Evolutionary conservation across 2,888 invertebrate genomes (phyloP), one percentile per base, ranked within the genome.

Genomic region (Papilio protenor): DNA sequence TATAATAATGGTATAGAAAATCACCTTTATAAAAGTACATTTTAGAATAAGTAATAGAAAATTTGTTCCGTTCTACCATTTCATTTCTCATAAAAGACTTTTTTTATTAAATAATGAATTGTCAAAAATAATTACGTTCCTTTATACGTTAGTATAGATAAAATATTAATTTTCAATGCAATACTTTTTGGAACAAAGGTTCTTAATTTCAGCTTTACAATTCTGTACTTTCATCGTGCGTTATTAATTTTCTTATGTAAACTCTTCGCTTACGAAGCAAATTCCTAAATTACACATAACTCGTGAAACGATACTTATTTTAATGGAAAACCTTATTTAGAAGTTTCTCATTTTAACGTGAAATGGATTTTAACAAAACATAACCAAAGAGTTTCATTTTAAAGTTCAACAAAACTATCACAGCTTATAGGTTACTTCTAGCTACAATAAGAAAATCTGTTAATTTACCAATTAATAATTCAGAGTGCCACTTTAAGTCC

Each of bases 221-320:
- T 66, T n/a, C n/a, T 47, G 74, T 77, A 73, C 73, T 73, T 66
- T 61, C 69, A 74, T 45, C 61, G 66, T 21, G 27, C 70, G 33
- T 27, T 69, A 52, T 49, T 74, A 55, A 77, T 77, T 70, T 74
- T 74, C 73, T 59, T 66, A 14, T 59, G 55, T 52, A 73, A 77
- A 73, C 49, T 49, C 33, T 73, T 49, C 49, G 76, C 76, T 76
- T 45, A 47, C 59, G 49, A 49, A 61, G 61, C 57, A 47, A 49
- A 76, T 52, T 76, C 40, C 21, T 76, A 64, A 72, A 72, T 71
- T 64, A 40, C n/a, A 59, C 57, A 59, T 70, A 71, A 27, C 49
- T n/a, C 21, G 3, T 21, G 6, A 33, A 49, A 71, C 57, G 18
- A 52, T 52, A 71, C 75, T 47, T 57, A 49, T 40, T 45, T 57